Base-by-base conservation (phyloP, 2,888 invertebrate genomes). In the Erynnis tages region DNA sequence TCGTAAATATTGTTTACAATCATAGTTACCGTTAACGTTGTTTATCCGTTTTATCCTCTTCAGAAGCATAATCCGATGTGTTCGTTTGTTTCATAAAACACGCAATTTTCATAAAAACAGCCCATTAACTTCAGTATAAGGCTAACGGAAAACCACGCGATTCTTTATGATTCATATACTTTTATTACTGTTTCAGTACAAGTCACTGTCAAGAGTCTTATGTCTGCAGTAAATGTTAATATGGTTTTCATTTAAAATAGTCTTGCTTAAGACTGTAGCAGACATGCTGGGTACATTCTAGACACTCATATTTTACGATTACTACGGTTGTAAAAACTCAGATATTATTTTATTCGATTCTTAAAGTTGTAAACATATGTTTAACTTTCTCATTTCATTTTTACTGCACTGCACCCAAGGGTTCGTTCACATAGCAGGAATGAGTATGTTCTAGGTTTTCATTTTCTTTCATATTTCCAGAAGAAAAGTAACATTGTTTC, bases 121-220 rank as follows among this genome's bases (percentile, higher is more conserved):
- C 11, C 44, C 30, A 13, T 44, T 30, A 44, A 29, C 7, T 44
- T 44, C 11, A 44, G 32, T 21, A 32, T 21, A 32, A 43, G 43
- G 21, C 30, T 32, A 30, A 21, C 44, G 14, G 19, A 19, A 30
- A 17, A 44, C 30, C 44, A 30, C n/a, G 4, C 30, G n/a, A 17
- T 13, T 21, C 43, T 43, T 43, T 43, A 43, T 30, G 43, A 43
- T 43, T 30, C 43, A 43, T 43, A 43, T 43, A 43, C 30, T 43
- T 43, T 43, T 43, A 43, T 30, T 43, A 30, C 19, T 19, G n/a
- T 30, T 43, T 19, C 11, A 43, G 19, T 43, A 10, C 30, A 30
- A 21, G 21, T 19, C 43, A 19, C 29, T 19, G 30, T 43, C 30
- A 11, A 43, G 8, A 19, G 43, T 4, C 30, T 19, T 43, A 30